Evolutionary conservation across 2,888 invertebrate genomes (phyloP).

Genomic region (Hypsopygia costalis): DNA sequence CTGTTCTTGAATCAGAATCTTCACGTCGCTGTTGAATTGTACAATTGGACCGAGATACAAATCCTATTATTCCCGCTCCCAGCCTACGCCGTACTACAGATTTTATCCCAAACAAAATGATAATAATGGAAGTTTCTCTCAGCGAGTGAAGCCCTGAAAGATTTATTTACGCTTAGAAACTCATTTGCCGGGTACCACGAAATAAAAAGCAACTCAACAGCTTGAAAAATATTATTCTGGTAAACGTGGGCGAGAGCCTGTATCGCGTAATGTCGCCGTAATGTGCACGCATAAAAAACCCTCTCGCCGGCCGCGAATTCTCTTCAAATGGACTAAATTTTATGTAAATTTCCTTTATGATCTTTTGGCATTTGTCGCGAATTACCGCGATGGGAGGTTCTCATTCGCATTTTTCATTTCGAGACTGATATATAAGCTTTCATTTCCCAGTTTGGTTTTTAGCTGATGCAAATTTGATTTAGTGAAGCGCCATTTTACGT

Average conservation of each 20-base stretch:
- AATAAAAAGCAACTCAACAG: slow-evolving; percentile 69
- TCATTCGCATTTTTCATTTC: slow-evolving; percentile 40
- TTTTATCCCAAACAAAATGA: slow-evolving; percentile 26
- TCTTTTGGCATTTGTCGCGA: slow-evolving; percentile 52
- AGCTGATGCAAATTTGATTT: slow-evolving; percentile 6
- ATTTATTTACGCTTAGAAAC: slow-evolving; percentile 72
- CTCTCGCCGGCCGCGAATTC: slow-evolving; percentile 43
- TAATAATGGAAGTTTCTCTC: slow-evolving; percentile 42
- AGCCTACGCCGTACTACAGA: not conserved
- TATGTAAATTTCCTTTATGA: slow-evolving; percentile 62
- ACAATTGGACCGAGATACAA: not conserved
- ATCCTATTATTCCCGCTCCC: not conserved
- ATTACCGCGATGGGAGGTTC: slow-evolving; percentile 40
- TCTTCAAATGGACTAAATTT: slow-evolving; percentile 54
- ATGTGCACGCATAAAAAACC: slow-evolving; percentile 60
- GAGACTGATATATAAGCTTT: slow-evolving; percentile 17
- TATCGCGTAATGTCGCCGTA: slow-evolving; percentile 55
- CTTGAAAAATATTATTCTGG: slow-evolving; percentile 69
- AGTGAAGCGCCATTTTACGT: not conserved
- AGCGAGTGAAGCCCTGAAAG: slow-evolving; percentile 40
- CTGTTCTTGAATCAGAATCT: too few species aligned
- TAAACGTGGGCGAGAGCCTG: slow-evolving; percentile 35
- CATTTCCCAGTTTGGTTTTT: slow-evolving; percentile 9
- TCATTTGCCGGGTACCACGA: slow-evolving; percentile 57
- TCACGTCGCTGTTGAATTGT: too few species aligned